Conservation (phyloP, 1,140 invertebrate species). For the Trichoplusia ni region DNA sequence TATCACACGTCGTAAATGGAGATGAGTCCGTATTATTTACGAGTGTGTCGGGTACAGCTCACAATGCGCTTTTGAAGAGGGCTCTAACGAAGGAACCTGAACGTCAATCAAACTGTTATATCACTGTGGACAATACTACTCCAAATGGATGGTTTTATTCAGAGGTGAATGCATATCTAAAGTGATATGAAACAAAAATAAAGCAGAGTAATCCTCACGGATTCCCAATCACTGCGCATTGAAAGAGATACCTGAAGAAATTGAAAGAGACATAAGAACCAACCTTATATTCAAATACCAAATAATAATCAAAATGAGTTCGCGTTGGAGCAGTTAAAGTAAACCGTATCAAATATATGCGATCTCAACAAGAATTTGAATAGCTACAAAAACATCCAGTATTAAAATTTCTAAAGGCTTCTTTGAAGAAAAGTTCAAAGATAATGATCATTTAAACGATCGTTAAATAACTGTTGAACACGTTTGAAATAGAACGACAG, state of each 20-base stretch:
- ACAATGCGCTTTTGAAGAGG: constrained; percentile 47
- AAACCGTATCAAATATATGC: background rate
- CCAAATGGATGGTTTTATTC: constrained; percentile 5
- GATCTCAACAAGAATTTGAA: background rate
- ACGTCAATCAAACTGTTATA: constrained; percentile 52
- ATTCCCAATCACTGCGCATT: background rate
- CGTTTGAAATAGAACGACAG: constrained; percentile 15
- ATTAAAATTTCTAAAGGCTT: background rate
- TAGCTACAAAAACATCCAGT: background rate
- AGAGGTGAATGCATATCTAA: background rate
- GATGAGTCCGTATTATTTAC: constrained; percentile 43
- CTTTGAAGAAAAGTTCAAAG: background rate
- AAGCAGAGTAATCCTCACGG: background rate
- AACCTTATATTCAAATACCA: too few species aligned
- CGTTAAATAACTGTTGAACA: constrained; percentile 28
- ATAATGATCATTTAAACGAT: constrained; percentile 17
- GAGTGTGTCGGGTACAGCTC: constrained; percentile 28
- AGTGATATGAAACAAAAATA: background rate
- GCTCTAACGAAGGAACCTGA: constrained; percentile 47
- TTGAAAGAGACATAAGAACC: too few species aligned
- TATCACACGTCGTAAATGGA: constrained; percentile 57
- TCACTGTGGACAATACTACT: constrained; percentile 15
- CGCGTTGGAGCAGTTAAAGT: too few species aligned
- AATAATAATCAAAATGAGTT: too few species aligned
- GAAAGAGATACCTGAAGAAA: background rate